Evolutionary conservation across 2,113 vertebrate species (phyloP), one percentile per base, ranked within the genome.

Genomic region (Pseudolaguvia tuberculata): DNA sequence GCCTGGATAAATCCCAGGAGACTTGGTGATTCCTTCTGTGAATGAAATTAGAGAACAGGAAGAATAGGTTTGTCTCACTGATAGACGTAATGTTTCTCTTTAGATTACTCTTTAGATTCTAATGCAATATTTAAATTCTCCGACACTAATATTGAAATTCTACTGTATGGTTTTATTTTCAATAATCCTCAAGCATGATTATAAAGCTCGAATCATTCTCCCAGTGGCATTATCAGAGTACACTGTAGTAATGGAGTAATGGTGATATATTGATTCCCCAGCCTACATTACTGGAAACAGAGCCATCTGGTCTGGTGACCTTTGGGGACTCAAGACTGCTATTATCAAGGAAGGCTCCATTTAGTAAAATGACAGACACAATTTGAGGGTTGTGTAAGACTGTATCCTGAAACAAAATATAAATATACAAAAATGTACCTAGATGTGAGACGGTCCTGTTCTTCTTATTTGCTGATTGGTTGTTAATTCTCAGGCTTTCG

Each of bases 181-280:
- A n/a, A n/a, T n/a, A n/a, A n/a, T n/a, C n/a, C n/a, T 67, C 58
- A 67, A 52, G 65, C 25, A 67, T 61, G 56, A 67, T 65, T 47
- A 9, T 14, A 52, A 39, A 80, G 57, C 62, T 45, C 39, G 23
- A 31, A 74, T 77, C 56, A 21, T 45, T 55, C 59, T 68, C 79
- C 70, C 61, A 29, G 53, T 59, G 59, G 79, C 55, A 21, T 82
- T 62, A 78, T 83, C 82, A 73, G 79, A 85, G 81, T 70, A 23
- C 75, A 76, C 75, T 15, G 74, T 82, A 35, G 78, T 82, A 77
- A 62, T 75, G 42, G 45, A 21, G 83, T 88, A 90, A 91, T 90
- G 89, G 87, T 73, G 27, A 86, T 62, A 71, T 90, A 91, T 91
- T 88, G 91, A 91, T 91, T 80, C 77, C 63, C 12, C 42, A 73